Evolutionary conservation across 2,113 vertebrate genomes (phyloP), one percentile per base, ranked within the genome.

Genomic region (Anoplopoma fimbria): DNA sequence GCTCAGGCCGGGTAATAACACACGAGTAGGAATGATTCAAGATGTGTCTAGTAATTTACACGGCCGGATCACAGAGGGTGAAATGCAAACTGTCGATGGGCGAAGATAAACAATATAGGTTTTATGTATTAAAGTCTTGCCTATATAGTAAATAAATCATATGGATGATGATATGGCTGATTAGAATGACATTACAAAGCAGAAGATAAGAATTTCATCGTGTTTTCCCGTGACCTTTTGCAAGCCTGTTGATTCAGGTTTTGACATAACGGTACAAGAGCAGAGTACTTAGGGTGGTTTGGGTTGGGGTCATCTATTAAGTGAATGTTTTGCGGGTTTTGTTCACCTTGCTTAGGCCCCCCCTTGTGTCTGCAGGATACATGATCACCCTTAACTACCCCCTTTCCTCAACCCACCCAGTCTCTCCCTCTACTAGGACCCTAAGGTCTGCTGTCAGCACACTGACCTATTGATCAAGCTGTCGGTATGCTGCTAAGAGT

Each of bases 21-120:
- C 95, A 97, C 95, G 90, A 95, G 82, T 94, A 95, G 95, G 95
- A 97, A 96, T 97, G 95, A 97, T 96, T 96, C 94, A 95, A 93
- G 92, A 93, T 69, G 40, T 45, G 40, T 75, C 15, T 68, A 62
- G 61, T 82, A 81, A 86, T 73, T 77, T 61, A 85, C 77, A 86
- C 15, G 64, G 45, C 55, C 1, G 2, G 60, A 82, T 36, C 33
- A 82, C 25, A 79, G 15, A 29, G 36, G 36, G 23, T 74, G 27
- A 84, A 75, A 45, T 45, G 34, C 49, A 82, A 88, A 78, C 58
- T 40, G 21, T 36, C 10, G 36, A 64, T 63, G 23, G 63, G 38
- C 17, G 7, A 29, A 29, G 36, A 81, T 60, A 73, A 78, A 82
- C 40, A 4, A 40, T 42, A 58, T 0, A 62, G 31, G 23, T 21